Evolutionary conservation across 37 sponge, comb jelly and placozoan species (phyloP), one percentile per base, ranked within the genome.

Genomic region (Halisarca cf. caerulea): DNA sequence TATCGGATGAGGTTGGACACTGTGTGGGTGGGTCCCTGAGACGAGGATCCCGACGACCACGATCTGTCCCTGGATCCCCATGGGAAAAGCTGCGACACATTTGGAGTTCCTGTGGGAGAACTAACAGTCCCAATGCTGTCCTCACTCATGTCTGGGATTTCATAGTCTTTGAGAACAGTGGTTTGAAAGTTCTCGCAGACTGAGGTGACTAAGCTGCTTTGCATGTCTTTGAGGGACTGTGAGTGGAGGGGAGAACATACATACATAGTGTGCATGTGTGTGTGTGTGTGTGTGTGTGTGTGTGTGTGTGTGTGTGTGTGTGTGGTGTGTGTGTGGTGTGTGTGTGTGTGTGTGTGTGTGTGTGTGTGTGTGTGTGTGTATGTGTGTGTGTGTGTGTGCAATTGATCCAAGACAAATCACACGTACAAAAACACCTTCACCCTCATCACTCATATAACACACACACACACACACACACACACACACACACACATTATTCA

Each of bases 181-280:
- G 86, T 66, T 42, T 82, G 51, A 45, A 93, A 93, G 3, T 73
- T 32, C 82, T 89, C 90, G 72, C 93, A 93, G 18, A 82, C 80
- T 20, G 93, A 93, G 15, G 59, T 80, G 28, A 93, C 77, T 5
- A 89, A 78, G 17, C 82, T 80, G 45, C 59, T 82, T 66, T 86
- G 87, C 44, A 79, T 87, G 54, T 86, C 85, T 61, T 84, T 86
- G 51, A 93, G 78, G 17, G 84, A 84, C 93, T 93, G 34, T 23
- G 81, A 74, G 11, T 42, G 21, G 6, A 39, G 5, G 30, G 20
- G 30, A 27, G 64, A 8, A 62, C 18, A 15, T 8, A 27, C 6
- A 7, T 23, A 79, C n/a, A n/a, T n/a, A n/a, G n/a, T n/a, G n/a
- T n/a, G n/a, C n/a, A n/a, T n/a, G n/a, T n/a, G n/a, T n/a, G n/a